Evolutionary conservation across 1,140 invertebrate species (phyloP).

Genomic region (Oscheius sp.): DNA sequence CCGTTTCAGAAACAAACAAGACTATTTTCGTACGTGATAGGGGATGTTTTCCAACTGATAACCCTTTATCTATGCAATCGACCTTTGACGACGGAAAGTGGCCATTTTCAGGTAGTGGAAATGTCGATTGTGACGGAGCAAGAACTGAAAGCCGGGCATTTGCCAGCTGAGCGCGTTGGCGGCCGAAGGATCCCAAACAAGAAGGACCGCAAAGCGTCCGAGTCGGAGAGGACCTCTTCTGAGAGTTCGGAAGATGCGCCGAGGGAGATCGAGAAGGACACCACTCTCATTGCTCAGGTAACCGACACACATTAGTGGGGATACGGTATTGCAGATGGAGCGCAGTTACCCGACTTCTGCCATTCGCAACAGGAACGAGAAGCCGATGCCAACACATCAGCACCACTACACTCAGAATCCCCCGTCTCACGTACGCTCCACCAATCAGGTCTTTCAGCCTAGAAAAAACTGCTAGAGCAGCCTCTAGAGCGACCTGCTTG

Average conservation of each 20-base stretch:
- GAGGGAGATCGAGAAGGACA: background rate
- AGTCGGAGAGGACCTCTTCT: conserved; percentile 1
- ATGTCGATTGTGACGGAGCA: conserved; percentile 7
- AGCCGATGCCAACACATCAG: conserved; percentile 12
- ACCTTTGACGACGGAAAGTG: no score
- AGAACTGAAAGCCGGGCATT: conserved; percentile 25
- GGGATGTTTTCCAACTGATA: no score
- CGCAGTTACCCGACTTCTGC: conserved; percentile 18
- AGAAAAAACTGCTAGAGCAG: conserved; percentile 8
- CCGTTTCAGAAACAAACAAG: no score
- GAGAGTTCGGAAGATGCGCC: conserved; percentile 16
- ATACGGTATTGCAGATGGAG: conserved; percentile 8
- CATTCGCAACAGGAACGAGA: conserved; percentile 21
- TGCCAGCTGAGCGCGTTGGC: conserved; percentile 27
- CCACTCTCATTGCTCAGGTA: conserved; percentile 21
- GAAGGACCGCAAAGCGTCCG: conserved; percentile 22
- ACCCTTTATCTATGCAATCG: no score
- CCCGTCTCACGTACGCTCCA: conserved; percentile 13
- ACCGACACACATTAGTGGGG: background rate
- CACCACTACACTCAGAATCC: background rate
- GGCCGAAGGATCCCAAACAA: conserved; percentile 24
- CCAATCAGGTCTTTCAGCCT: conserved; percentile 18
- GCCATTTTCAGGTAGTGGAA: no score
- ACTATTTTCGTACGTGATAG: no score
- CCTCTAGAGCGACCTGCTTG: background rate